These are phyloP conservation scores for Elaphurus davidianus DNA, from an alignment of 2,113 vertebrate species.

Conservation along the genomic window DNA sequence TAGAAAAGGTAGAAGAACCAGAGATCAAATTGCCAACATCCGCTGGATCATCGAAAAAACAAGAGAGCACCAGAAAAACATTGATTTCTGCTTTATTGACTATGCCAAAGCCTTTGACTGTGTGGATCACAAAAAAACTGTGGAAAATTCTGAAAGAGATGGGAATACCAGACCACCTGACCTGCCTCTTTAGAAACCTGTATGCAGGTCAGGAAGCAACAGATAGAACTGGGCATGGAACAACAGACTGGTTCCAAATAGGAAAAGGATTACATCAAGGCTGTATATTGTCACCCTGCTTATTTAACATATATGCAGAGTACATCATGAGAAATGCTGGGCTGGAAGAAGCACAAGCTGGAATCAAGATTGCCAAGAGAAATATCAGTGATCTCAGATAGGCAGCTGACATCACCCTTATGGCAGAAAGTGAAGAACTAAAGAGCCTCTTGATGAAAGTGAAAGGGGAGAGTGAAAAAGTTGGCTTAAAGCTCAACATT, in stretches of 20 bases:
- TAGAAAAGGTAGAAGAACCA: neutral
- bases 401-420: neutral
- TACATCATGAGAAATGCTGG: neutral
- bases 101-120: neutral
- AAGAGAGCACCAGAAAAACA: neutral
- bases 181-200: neutral
- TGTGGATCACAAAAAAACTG: neutral
- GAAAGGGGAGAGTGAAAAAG: neutral
- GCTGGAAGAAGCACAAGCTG: neutral
- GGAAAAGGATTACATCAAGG: rapidly evolving
- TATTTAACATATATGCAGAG: neutral
- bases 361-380: neutral
- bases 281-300: neutral
- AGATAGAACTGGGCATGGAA: neutral
- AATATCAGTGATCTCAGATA: neutral
- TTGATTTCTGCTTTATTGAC: neutral
- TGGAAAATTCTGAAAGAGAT: neutral
- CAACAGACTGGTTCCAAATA: neutral
- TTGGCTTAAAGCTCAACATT: neutral
- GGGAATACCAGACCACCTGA: neutral
- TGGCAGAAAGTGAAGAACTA: neutral
- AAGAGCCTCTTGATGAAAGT: neutral
- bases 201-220: neutral
- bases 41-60: rapidly evolving
- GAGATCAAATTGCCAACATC: neutral